Base-by-base conservation (phyloP, 2,797 vertebrate genomes). In the Scleropages formosus region DNA sequence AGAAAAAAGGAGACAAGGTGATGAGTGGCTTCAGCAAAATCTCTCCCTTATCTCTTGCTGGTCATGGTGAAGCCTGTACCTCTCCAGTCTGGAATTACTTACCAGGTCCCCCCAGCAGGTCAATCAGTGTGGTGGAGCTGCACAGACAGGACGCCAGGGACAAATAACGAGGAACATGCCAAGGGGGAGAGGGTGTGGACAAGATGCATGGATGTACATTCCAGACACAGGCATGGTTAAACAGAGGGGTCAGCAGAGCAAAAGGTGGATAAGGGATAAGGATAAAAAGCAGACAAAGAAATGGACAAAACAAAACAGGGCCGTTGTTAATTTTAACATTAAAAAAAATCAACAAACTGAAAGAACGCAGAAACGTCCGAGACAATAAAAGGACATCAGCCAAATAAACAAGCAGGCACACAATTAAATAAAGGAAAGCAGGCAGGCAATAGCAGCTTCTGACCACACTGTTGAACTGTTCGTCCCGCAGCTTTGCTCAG, bases 211-310 rank as follows among this genome's bases (percentile, higher is more conserved):
- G 39, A 16, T 31, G 73, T 20, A 68, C 64, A 75, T 75, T 67
- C 64, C 64, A 68, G 74, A 65, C 31, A 56, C 13, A 16, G 73
- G 80, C 67, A 84, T 84, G 83, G 66, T 86, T 85, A 79, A 88
- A 87, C 83, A 90, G 82, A 89, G 84, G 85, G 82, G 88, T 86
- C 85, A 89, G 87, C 81, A 89, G 75, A 83, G 78, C 80, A 80
- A 15, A 81, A 83, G 84, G 73, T 44, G 31, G 31, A 27, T 44
- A 12, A n/a, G 18, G n/a, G n/a, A n/a, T n/a, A n/a, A n/a, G n/a
- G n/a, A n/a, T n/a, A n/a, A n/a, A n/a, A 63, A 58, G 31, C 8
- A 26, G 72, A 72, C 61, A 72, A 61, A 65, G 56, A 65, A 72
- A 59, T 11, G 63, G 63, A 39, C 67, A 77, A 71, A 72, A 65